A percentile compares a stretch with the other conserved stretches of the same genome.
These are phyloP conservation scores for Pipistrellus kuhlii DNA, from an alignment of 2,797 vertebrate genomes.

Conservation along the genomic window DNA sequence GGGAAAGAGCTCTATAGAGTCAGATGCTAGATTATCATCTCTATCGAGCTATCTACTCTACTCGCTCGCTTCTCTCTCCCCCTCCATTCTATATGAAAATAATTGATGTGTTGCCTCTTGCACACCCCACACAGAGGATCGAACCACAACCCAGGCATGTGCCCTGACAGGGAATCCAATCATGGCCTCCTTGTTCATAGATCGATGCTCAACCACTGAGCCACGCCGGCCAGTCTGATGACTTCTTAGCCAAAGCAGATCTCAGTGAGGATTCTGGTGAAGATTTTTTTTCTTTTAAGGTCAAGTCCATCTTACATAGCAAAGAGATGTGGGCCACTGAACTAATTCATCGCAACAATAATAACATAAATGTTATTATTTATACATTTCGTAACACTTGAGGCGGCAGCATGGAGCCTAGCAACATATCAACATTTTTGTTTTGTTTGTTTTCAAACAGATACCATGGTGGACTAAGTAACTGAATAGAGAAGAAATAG, in stretches of 20 bases:
- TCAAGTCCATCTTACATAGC: conserved; percentile 20
- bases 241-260: conserved; percentile 67
- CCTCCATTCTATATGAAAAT: no score
- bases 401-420: conserved; percentile 3
- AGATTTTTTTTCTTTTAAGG: background rate
- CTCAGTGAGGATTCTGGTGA: conserved; percentile 41
- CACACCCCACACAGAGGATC: no score
- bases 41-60: no score
- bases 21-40: no score
- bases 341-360: background rate
- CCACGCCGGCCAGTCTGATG: no score
- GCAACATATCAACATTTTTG: background rate
- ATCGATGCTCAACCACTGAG: no score
- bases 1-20: no score
- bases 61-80: no score
- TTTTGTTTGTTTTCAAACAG: conserved; percentile 46
- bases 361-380: conserved; percentile 33
- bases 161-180: no score
- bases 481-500: conserved; percentile 30
- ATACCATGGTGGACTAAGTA: conserved; percentile 47
- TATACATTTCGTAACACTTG: conserved; percentile 49
- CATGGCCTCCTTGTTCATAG: no score
- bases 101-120: no score
- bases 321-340: background rate
- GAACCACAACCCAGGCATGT: no score